A percentile compares a stretch with the other conserved stretches of the same genome.
phyloP scores from a whole-genome alignment of 2,113 vertebrate genomes.

The Diadophis punctatus region DNA sequence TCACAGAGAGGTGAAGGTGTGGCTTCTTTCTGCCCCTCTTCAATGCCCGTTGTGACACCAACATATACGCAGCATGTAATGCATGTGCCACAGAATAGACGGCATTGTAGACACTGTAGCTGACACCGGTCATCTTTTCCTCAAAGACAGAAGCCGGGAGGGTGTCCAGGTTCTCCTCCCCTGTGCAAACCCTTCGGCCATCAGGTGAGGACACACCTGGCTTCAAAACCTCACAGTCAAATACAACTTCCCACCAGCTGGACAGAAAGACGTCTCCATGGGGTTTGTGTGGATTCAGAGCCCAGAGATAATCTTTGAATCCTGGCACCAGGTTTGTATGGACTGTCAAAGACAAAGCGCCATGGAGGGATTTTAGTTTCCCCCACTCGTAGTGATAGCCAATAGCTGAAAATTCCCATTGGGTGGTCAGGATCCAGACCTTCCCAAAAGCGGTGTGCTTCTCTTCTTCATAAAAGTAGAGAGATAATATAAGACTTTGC shows the following conservation, averaged over 20 bases:
- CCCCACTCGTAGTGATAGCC: accelerated
- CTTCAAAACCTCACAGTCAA: neutral
- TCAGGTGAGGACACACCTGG: neutral
- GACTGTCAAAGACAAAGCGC: neutral
- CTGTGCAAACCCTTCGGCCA: neutral
- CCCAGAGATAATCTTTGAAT: too few species aligned
- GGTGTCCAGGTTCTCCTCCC: neutral
- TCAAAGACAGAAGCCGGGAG: neutral
- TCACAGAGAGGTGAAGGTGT: neutral
- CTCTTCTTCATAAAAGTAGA: neutral
- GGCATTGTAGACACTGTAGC: neutral
- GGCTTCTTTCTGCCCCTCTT: neutral
- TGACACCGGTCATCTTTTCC: neutral
- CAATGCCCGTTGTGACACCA: neutral
- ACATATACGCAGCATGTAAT: neutral
- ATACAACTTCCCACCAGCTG: neutral
- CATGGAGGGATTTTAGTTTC: neutral
- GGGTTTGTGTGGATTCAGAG: too few species aligned
- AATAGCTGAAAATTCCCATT: neutral
- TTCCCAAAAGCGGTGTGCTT: neutral
- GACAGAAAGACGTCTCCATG: too few species aligned
- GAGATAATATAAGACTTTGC: accelerated
- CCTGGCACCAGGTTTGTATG: neutral
- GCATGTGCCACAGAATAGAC: neutral
- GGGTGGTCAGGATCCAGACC: neutral